These are phyloP conservation scores for Hippocampus abdominalis DNA, from an alignment of 2,113 vertebrate genomes.

Conservation along the genomic window DNA sequence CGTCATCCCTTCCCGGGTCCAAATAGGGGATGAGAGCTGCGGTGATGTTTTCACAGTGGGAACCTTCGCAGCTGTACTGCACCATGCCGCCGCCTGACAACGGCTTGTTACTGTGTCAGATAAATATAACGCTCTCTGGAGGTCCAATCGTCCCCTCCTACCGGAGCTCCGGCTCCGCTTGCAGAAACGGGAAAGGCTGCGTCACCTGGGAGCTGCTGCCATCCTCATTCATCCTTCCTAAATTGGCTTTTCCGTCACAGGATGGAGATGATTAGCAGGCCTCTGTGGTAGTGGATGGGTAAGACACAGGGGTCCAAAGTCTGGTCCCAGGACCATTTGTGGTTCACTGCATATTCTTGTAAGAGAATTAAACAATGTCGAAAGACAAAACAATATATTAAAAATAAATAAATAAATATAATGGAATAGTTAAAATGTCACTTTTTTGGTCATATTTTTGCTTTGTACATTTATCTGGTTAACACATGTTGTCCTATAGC, in stretches of 20 bases:
- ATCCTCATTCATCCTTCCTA: slow-evolving; percentile 55
- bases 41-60: slow-evolving; percentile 14
- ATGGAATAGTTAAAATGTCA: too few relatives aligned
- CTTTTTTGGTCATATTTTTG: too few relatives aligned
- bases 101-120: slow-evolving; percentile 68
- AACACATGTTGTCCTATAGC: too few relatives aligned
- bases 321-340: not conserved
- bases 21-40: slow-evolving; percentile 7
- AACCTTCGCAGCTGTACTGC: slow-evolving; percentile 52
- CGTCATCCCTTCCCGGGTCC: slow-evolving; percentile 20
- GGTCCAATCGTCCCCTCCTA: slow-evolving; percentile 17
- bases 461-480: too few relatives aligned
- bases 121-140: slow-evolving; percentile 69
- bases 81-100: slow-evolving; percentile 48
- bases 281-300: slow-evolving; percentile 17
- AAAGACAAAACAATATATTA: not conserved
- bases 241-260: slow-evolving; percentile 49
- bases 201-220: slow-evolving; percentile 51
- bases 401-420: too few relatives aligned
- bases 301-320: not conserved
- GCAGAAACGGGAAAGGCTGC: slow-evolving; percentile 53
- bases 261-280: slow-evolving; percentile 43
- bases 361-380: not conserved
- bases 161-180: slow-evolving; percentile 44
- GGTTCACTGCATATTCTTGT: not conserved